These are phyloP conservation scores for Lithobates pipiens DNA, from an alignment of 2,797 vertebrate species.

Conservation along the genomic window DNA sequence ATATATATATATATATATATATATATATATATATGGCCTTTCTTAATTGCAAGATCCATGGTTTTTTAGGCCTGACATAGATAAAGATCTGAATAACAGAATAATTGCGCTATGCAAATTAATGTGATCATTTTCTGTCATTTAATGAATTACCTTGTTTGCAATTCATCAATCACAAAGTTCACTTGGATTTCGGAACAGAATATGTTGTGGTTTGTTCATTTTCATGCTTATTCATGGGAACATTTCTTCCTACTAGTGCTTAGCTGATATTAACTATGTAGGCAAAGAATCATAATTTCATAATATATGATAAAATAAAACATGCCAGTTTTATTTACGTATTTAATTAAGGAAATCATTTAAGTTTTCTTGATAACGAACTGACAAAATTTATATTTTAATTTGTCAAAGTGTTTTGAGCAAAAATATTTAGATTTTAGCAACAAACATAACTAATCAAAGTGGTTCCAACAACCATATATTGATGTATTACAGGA, in stretches of 20 bases:
- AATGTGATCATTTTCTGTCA: constrained; percentile 81
- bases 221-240: not conserved
- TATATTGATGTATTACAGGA: too few species aligned
- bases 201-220: constrained; percentile 54
- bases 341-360: too few species aligned
- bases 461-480: too few species aligned
- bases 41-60: constrained; percentile 73
- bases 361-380: too few species aligned
- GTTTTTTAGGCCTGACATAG: constrained; percentile 83
- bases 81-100: constrained; percentile 84
- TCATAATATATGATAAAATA: too few species aligned
- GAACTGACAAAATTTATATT: too few species aligned
- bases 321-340: too few species aligned
- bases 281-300: too few species aligned
- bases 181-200: constrained; percentile 81
- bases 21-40: constrained; percentile 25
- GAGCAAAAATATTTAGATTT: too few species aligned
- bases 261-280: not conserved
- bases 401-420: too few species aligned
- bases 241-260: constrained; percentile 4
- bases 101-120: constrained; percentile 90
- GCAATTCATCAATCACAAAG: constrained; percentile 85
- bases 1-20: too few species aligned
- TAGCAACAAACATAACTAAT: too few species aligned
- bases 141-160: constrained; percentile 83